Evolutionary conservation across 37 sponge, comb jelly and placozoan genomes (phyloP).

Genomic region (Aphrocallistes beatrix): DNA sequence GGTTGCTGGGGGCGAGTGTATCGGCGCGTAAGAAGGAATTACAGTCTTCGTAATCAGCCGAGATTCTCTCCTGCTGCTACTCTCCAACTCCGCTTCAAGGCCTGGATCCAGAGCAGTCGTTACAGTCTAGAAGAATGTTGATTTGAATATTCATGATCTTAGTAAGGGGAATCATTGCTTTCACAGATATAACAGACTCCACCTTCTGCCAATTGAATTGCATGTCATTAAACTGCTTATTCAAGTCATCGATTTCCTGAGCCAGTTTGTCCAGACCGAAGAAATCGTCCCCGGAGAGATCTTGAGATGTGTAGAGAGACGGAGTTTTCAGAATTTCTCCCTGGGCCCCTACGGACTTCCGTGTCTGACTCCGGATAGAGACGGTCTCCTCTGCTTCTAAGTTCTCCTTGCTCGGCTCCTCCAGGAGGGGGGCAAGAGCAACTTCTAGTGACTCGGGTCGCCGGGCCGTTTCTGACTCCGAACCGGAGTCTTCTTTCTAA

Average conservation of each 20-base stretch:
- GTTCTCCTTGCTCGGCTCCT: neutral
- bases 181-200: neutral
- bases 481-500: neutral
- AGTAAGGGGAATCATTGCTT: too few relatives aligned
- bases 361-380: neutral
- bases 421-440: neutral
- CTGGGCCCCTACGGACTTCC: neutral
- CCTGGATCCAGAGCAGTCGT: neutral
- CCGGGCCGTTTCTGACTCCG: neutral
- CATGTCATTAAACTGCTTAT: neutral
- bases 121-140: neutral
- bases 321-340: neutral
- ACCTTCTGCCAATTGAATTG: neutral
- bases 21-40: neutral
- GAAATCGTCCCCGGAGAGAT: conserved; percentile 2
- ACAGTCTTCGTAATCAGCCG: neutral
- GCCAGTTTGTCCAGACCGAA: neutral
- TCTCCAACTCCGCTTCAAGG: neutral
- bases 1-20: neutral
- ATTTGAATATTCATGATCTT: neutral
- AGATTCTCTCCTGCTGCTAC: neutral
- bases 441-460: neutral
- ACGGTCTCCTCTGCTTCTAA: neutral
- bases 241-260: neutral
- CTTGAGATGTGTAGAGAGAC: conserved; percentile 8